Evolutionary conservation across 2,113 vertebrate species (phyloP).

Genomic region (Myanophis thanlyinensis): DNA sequence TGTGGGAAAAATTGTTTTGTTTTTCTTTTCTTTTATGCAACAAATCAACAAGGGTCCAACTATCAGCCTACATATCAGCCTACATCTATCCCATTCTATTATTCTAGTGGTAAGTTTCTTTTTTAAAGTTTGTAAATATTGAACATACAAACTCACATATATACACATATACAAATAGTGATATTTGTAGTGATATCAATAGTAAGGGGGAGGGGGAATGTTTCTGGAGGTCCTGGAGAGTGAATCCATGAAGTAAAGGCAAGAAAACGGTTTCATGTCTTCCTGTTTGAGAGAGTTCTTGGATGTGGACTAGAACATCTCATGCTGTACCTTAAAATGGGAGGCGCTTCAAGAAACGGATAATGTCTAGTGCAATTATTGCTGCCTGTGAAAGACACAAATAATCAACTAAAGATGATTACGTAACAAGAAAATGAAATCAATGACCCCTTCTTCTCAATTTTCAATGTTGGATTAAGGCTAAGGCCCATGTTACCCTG

Average conservation of each 20-base stretch:
- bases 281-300: not conserved
- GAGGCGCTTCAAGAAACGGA: not conserved
- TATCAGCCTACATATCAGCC: fast-evolving
- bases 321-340: not conserved
- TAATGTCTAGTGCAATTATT: not conserved
- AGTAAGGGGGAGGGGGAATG: not conserved
- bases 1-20: not conserved
- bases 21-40: slow-evolving; percentile 25
- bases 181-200: not conserved
- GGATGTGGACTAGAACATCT: not conserved
- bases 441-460: not conserved
- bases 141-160: no score
- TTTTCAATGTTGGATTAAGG: not conserved
- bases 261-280: not conserved
- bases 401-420: not conserved
- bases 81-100: not conserved
- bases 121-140: slow-evolving; percentile 9
- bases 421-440: not conserved
- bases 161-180: not conserved
- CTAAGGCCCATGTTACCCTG: not conserved
- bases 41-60: fast-evolving
- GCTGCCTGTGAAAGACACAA: not conserved
- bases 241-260: no score
- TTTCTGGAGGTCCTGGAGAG: not conserved
- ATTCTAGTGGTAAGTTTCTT: slow-evolving; percentile 55